A percentile compares a stretch with the other conserved stretches of the same genome.
Evolutionary conservation across 1,140 invertebrate genomes (phyloP).

Genomic region (Littorina saxatilis): DNA sequence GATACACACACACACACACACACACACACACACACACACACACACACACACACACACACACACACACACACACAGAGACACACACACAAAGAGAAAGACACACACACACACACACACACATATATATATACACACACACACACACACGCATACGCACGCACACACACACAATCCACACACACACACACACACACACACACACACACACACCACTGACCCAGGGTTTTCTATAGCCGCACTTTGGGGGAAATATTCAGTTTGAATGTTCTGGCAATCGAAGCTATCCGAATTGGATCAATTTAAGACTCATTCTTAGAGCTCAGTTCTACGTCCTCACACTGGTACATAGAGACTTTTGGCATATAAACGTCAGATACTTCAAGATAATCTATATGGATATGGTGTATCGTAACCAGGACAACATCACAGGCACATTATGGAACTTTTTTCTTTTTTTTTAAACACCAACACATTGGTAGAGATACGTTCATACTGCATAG

Average conservation of each 20-base stretch:
- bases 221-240: background rate
- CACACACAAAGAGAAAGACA: constrained; percentile 14
- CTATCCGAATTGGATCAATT: too few relatives aligned
- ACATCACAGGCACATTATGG: too few relatives aligned
- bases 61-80: constrained; percentile 1
- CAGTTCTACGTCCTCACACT: too few relatives aligned
- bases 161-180: background rate
- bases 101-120: constrained; percentile 12
- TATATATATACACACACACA: background rate
- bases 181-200: constrained; percentile 13
- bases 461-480: too few relatives aligned
- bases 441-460: too few relatives aligned
- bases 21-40: constrained; percentile 9
- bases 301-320: too few relatives aligned
- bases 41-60: constrained; percentile 1
- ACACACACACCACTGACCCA: background rate
- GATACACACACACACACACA: background rate
- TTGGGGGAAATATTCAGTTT: background rate
- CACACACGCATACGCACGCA: background rate
- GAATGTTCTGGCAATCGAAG: too few relatives aligned
- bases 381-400: too few relatives aligned
- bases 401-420: too few relatives aligned
- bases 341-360: too few relatives aligned
- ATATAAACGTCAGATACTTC: too few relatives aligned
- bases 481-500: too few relatives aligned